phyloP scores from a whole-genome alignment of 2,113 vertebrate genomes.

The Turnix velox region DNA sequence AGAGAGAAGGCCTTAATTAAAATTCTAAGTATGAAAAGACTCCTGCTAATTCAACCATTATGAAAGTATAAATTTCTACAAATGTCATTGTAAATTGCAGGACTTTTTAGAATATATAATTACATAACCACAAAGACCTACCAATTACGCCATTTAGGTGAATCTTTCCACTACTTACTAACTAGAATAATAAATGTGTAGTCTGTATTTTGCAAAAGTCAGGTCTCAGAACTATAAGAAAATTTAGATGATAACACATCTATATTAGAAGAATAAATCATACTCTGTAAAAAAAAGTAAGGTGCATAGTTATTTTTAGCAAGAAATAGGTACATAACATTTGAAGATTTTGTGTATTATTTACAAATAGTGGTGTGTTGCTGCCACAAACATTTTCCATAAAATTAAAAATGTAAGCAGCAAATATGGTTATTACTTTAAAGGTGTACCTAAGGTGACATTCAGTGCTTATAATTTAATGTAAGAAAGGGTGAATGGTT shows the following conservation, averaged over 20 bases:
- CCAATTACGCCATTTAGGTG: background rate
- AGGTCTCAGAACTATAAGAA: background rate
- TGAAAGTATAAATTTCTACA: background rate
- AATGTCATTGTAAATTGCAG: background rate
- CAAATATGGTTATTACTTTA: background rate
- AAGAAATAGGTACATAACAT: background rate
- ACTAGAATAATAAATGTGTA: background rate
- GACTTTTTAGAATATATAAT: background rate
- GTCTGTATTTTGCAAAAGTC: background rate
- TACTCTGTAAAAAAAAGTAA: background rate
- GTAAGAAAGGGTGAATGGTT: background rate
- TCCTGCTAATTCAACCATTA: background rate
- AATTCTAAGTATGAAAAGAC: background rate
- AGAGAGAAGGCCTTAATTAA: background rate
- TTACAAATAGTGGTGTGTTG: background rate
- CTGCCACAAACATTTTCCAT: background rate
- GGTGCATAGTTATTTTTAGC: background rate
- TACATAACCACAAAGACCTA: background rate
- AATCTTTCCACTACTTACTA: background rate
- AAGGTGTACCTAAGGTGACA: background rate
- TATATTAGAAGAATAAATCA: background rate
- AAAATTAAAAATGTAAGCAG: background rate
- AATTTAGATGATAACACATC: background rate
- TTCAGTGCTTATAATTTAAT: background rate
- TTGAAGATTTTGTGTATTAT: background rate